Conservation (phyloP, 2,888 invertebrate genomes). For the Chesias legatella region DNA sequence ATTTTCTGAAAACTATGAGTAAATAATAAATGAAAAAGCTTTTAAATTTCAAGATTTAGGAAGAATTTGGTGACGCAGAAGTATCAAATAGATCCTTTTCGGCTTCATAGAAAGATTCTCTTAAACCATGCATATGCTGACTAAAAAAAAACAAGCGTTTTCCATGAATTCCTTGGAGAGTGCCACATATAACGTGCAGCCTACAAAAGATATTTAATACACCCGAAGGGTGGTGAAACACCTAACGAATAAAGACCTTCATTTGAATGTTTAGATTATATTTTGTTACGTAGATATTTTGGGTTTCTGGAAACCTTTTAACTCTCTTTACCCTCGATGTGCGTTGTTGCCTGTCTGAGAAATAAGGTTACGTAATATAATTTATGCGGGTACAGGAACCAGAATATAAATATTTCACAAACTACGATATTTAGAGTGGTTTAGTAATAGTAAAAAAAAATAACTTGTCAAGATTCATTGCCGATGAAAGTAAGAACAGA, state of each 20-base stretch:
- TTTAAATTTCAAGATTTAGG: too few relatives aligned
- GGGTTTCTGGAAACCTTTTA: slow-evolving; percentile 29
- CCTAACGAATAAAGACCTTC: slow-evolving; percentile 33
- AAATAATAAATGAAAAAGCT: too few relatives aligned
- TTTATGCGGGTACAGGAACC: slow-evolving; percentile 1
- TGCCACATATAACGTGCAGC: slow-evolving; percentile 8
- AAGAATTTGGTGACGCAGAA: too few relatives aligned
- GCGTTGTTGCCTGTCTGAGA: slow-evolving; percentile 19
- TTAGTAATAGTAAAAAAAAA: neutral
- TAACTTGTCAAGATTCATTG: too few relatives aligned
- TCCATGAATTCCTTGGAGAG: too few relatives aligned
- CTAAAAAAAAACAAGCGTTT: slow-evolving; percentile 1
- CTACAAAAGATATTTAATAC: slow-evolving; percentile 32
- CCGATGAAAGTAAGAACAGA: too few relatives aligned
- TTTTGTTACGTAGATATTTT: slow-evolving; percentile 29
- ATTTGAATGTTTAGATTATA: slow-evolving; percentile 34
- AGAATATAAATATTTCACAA: neutral
- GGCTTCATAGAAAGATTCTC: too few relatives aligned
- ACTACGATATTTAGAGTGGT: neutral
- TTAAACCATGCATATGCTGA: too few relatives aligned
- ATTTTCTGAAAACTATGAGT: too few relatives aligned
- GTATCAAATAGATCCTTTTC: too few relatives aligned
- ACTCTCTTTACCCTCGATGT: slow-evolving; percentile 29
- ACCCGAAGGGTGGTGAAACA: slow-evolving; percentile 30
- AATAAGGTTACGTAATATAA: slow-evolving; percentile 15